Conservation (phyloP, 1,140 invertebrate species). For the Drosophila dunni region DNA sequence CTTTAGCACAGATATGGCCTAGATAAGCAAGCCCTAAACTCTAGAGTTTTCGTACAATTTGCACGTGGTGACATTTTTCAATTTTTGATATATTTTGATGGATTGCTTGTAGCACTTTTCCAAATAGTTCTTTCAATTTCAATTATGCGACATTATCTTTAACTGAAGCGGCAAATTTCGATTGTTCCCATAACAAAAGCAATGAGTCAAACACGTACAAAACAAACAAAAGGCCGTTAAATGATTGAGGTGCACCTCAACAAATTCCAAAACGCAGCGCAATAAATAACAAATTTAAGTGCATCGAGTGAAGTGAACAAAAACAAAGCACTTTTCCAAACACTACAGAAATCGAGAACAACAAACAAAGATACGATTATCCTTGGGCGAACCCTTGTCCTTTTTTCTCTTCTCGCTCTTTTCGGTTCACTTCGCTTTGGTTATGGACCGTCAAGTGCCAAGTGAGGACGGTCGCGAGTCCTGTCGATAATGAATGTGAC, state of each 20-base stretch:
- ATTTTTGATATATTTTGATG: conserved; percentile 4
- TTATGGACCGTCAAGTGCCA: conserved; percentile 49
- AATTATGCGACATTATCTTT: conserved; percentile 42
- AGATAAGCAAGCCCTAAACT: not conserved
- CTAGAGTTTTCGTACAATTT: not conserved
- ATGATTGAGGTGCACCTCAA: conserved; percentile 64
- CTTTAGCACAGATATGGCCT: not conserved
- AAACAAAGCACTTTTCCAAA: conserved; percentile 58
- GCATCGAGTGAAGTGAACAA: conserved; percentile 57
- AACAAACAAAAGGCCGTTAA: conserved; percentile 67
- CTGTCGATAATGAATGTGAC: conserved; percentile 64
- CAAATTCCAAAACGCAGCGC: conserved; percentile 38
- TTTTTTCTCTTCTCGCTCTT: conserved; percentile 10
- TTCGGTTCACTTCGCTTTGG: conserved; percentile 14
- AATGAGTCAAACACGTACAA: conserved; percentile 18
- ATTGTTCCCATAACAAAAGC: conserved; percentile 41
- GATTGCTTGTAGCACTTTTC: conserved; percentile 10
- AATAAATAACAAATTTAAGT: conserved; percentile 74
- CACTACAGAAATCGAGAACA: conserved; percentile 28
- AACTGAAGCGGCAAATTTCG: conserved; percentile 45
- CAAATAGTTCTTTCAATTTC: conserved; percentile 23
- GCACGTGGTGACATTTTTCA: conserved; percentile 12
- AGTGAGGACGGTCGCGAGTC: conserved; percentile 66
- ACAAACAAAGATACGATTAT: conserved; percentile 20
- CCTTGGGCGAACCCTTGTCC: conserved; percentile 45